A percentile compares a stretch with the other conserved stretches of the same genome.
These are phyloP conservation scores for Entomyzon cyanotis DNA, from an alignment of 2,113 vertebrate genomes.

Conservation along the genomic window DNA sequence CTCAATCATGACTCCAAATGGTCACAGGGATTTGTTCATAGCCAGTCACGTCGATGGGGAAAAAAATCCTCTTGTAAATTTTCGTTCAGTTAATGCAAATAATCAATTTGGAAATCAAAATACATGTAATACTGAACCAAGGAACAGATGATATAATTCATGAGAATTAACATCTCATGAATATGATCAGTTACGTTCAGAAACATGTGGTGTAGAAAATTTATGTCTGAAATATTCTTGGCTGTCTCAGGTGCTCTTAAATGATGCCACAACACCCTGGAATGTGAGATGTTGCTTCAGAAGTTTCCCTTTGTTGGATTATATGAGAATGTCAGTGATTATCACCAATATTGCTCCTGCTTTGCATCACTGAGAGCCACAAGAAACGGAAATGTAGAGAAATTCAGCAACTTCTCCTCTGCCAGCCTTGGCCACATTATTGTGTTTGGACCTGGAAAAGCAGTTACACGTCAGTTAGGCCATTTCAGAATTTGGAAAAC, in stretches of 20 bases:
- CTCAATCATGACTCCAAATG: not conserved
- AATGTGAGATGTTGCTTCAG: not conserved
- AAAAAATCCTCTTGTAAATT: not conserved
- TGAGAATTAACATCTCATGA: not conserved
- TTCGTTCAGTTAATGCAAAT: not conserved
- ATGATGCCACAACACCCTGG: not conserved
- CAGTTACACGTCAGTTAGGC: not conserved
- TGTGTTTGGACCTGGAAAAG: not conserved
- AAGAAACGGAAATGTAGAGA: not conserved
- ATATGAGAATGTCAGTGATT: not conserved
- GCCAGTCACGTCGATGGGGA: not conserved
- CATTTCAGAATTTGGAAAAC: not conserved
- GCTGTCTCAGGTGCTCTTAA: not conserved
- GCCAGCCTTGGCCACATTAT: not conserved
- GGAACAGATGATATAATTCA: not conserved
- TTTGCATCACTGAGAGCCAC: not conserved
- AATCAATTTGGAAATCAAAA: not conserved
- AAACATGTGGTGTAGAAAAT: not conserved
- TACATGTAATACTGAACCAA: not conserved
- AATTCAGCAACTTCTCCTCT: not conserved
- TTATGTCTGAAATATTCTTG: not conserved
- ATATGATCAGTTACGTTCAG: not conserved
- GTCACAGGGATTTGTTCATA: not conserved
- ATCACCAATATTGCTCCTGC: not conserved
- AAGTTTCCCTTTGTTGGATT: not conserved